These are phyloP conservation scores for Resseliella maxima DNA, from an alignment of 2,888 invertebrate species.

Conservation along the genomic window DNA sequence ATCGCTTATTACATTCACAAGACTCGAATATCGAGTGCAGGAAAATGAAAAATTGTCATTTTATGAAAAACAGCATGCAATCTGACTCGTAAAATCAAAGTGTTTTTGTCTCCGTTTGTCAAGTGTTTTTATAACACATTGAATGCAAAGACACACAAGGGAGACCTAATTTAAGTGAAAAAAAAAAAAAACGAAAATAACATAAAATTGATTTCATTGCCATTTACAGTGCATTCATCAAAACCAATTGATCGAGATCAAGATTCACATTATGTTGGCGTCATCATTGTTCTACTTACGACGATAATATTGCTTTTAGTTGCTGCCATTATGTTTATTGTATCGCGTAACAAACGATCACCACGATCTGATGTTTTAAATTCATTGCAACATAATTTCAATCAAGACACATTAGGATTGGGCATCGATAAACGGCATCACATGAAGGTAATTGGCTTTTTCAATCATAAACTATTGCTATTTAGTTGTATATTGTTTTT, in stretches of 20 bases:
- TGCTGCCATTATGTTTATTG: slow-evolving; percentile 77
- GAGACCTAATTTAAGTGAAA: neutral
- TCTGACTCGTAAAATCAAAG: neutral
- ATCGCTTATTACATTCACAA: neutral
- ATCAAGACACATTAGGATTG: slow-evolving; percentile 65
- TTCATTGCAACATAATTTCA: slow-evolving; percentile 68
- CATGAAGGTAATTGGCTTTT: slow-evolving; percentile 67
- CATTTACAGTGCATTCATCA: slow-evolving; percentile 66
- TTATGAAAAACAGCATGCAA: slow-evolving; percentile 12
- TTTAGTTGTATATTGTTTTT: too few relatives aligned
- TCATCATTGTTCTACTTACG: slow-evolving; percentile 77
- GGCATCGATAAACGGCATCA: slow-evolving; percentile 69
- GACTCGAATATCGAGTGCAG: neutral
- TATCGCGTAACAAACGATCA: slow-evolving; percentile 73
- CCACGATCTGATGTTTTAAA: slow-evolving; percentile 67
- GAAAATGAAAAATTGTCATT: slow-evolving; percentile 4
- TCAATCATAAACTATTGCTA: neutral
- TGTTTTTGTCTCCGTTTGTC: neutral
- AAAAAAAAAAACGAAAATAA: neutral
- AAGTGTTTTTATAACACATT: neutral
- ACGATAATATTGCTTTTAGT: slow-evolving; percentile 79
- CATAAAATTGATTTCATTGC: neutral
- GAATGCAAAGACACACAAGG: neutral
- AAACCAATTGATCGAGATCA: slow-evolving; percentile 72
- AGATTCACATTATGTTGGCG: slow-evolving; percentile 73